Base-by-base conservation (phyloP, 2,113 vertebrate genomes). In the Puma concolor region DNA sequence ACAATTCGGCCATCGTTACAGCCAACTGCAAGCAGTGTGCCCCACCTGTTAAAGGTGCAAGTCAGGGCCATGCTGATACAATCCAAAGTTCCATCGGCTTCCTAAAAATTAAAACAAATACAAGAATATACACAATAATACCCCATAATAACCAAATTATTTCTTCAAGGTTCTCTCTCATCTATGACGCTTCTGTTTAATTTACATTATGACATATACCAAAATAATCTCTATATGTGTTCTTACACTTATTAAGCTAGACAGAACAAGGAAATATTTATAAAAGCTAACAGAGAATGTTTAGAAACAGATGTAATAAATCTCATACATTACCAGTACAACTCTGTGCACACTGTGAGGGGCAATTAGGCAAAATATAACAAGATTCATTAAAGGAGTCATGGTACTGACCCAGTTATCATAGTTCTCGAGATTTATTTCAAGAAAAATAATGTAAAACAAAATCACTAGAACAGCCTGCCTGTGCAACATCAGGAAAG, bases 31-130 rank as follows among this genome's bases (percentile, higher is more conserved):
- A 99, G 99, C 97, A 99, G 98, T 0, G 99, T 99, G 19, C 99
- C 99, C 99, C 99, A 99, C 80, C 99, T 99, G 98, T 99, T 99
- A 98, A 99, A 99, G 98, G 99, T 99, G 98, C 99, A 99, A n/a
- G 99, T 99, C 95, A 99, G 99, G 80, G 99, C 99, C 99, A 99
- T 99, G 98, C 99, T 99, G 99, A 99, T 99, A 79, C 99, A 99
- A 98, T 99, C 99, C 99, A 99, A 98, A 0, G 99, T 99, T 71
- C 99, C 99, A 99, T 99, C 99, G 2, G 99, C 99, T 98, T 99
- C 99, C 99, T 99, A 92, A 29, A 96, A 96, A 94, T 81, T 76
- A 97, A 84, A 97, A 48, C 0, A 36, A 85, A 94, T 19, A 90
- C 8, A 95, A 41, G 38, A 79, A 95, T 25, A 85, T 0, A 86